Evolutionary conservation across 2,888 invertebrate species (phyloP), one percentile per base, ranked within the genome.

Genomic region (Heterodera filipjevi): DNA sequence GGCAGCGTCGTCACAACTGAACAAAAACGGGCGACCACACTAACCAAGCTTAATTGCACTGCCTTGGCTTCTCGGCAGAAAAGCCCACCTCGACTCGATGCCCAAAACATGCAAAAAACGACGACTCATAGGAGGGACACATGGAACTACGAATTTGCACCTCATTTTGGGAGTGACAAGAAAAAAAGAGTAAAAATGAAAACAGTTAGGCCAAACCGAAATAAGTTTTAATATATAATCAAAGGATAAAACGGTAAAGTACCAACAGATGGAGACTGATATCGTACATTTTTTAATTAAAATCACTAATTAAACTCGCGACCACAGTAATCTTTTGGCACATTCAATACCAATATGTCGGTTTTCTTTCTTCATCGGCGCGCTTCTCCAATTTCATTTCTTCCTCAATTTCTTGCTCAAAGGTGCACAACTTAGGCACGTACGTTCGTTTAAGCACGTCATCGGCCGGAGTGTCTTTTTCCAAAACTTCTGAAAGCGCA

Each of bases 1-100:
- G 0, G 86, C 85, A 1, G 87, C 87, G 72, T 88, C 88, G 79
- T 88, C 88, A 77, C 88, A 88, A 80, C 88, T 84, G n/a, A n/a
- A n/a, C 59, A 59, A 59, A 59, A 3, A n/a, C n/a, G 27, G 22
- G 6, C 5, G 27, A 59, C n/a, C 8, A 8, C 8, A 8, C 19
- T 19, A 27, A n/a, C 8, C 8, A n/a, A n/a, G n/a, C 59, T 8
- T 19, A 68, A 68, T 32, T n/a, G n/a, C n/a, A n/a, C n/a, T n/a
- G n/a, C n/a, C n/a, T n/a, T n/a, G n/a, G n/a, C 35, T 2, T 6
- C 14, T 3, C 12, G 14, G 5, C 32, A 0, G 0, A 33, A 22
- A 16, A 16, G 76, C 68, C 72, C n/a, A 85, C 86, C 86, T 86
- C 64, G 86, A 84, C 77, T 86, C 86, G 35, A 86, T 86, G 73